Evolutionary conservation across 37 sponge, comb jelly and placozoan species (phyloP).

Genomic region (Tethya wilhelma): DNA sequence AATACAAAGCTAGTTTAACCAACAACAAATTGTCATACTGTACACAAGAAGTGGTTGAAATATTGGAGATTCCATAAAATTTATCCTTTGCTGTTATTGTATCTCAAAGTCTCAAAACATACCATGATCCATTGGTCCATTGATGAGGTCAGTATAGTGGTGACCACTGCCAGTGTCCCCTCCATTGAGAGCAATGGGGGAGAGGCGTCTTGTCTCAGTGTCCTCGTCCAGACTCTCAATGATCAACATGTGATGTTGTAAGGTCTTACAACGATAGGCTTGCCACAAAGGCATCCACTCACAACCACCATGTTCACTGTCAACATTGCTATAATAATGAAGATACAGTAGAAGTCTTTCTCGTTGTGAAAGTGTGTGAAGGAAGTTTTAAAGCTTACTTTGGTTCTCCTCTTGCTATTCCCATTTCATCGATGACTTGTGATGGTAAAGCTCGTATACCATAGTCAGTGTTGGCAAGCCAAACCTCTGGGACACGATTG

Average conservation of each 20-base stretch:
- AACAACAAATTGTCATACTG: background rate
- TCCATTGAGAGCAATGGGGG: conserved; percentile 87
- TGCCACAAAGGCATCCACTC: conserved; percentile 52
- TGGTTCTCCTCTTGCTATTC: conserved; percentile 53
- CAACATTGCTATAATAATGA: conserved; percentile 13
- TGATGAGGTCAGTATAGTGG: conserved; percentile 84
- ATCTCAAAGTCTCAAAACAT: conserved; percentile 2
- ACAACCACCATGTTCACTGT: conserved; percentile 60
- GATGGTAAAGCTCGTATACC: background rate
- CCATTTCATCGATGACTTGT: conserved; percentile 46
- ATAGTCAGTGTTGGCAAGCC: conserved; percentile 33
- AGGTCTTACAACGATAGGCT: conserved; percentile 64
- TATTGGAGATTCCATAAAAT: background rate
- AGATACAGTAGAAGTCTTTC: too few relatives aligned
- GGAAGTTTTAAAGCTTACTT: conserved; percentile 26
- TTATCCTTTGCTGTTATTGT: background rate
- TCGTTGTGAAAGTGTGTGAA: background rate
- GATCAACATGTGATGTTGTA: conserved; percentile 82
- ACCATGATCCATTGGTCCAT: conserved; percentile 98
- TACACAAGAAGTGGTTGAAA: background rate
- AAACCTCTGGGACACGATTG: conserved; percentile 49
- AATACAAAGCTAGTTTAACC: too few relatives aligned
- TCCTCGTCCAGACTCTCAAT: conserved; percentile 93
- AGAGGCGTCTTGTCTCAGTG: conserved; percentile 84
- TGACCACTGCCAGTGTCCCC: conserved; percentile 69